A percentile compares a stretch with the other conserved stretches of the same genome.
phyloP scores from a whole-genome alignment of 2,113 vertebrate species.

The Hyaena hyaena region DNA sequence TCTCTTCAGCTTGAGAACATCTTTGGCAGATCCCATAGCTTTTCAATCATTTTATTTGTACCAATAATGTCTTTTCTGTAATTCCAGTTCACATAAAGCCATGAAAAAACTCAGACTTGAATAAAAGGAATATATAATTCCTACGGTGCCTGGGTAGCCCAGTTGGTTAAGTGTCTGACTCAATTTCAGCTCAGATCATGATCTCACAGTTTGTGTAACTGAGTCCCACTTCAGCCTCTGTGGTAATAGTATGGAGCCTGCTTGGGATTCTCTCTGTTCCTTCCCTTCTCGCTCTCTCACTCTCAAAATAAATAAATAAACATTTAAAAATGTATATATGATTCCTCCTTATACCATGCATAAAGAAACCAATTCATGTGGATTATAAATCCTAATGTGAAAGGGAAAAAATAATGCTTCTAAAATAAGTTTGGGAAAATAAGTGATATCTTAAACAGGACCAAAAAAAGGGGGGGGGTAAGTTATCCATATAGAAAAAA shows the following conservation, averaged over 20 bases:
- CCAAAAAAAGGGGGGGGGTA: not conserved
- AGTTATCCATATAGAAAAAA: not conserved
- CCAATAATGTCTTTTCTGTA: not conserved
- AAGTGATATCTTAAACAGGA: not conserved
- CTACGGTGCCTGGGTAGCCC: too few species aligned
- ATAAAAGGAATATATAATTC: not conserved
- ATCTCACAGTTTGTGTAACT: too few species aligned
- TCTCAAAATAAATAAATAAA: too few species aligned
- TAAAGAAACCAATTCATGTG: not conserved
- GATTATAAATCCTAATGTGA: not conserved
- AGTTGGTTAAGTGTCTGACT: too few species aligned
- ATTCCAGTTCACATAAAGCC: not conserved
- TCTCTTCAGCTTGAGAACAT: not conserved
- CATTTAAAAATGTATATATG: not conserved
- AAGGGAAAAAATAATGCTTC: not conserved
- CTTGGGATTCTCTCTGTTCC: too few species aligned
- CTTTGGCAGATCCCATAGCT: not conserved
- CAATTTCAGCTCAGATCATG: too few species aligned
- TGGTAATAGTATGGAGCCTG: too few species aligned
- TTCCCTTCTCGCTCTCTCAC: too few species aligned
- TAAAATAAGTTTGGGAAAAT: not conserved
- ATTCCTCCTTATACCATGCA: not conserved
- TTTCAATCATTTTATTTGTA: not conserved
- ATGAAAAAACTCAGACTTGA: not conserved
- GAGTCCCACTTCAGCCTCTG: too few species aligned